These are phyloP conservation scores for Calyptomena viridis DNA, from an alignment of 2,113 vertebrate species.

Conservation along the genomic window DNA sequence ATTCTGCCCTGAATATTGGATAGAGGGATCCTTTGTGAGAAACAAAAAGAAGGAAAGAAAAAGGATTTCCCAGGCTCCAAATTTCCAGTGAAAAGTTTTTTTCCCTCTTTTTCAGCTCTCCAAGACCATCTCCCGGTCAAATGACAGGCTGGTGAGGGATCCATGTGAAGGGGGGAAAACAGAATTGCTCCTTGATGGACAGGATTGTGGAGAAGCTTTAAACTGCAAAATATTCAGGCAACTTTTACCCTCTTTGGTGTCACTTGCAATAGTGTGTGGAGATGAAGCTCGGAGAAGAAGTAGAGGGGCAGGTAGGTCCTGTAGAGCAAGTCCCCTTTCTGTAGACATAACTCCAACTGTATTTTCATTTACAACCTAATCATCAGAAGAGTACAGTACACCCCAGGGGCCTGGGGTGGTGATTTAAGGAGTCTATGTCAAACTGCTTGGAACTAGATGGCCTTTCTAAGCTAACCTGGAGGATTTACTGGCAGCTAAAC, in stretches of 20 bases:
- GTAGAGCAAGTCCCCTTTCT: slow-evolving; percentile 34
- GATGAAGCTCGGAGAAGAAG: background rate
- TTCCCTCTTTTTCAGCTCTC: background rate
- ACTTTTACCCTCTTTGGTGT: background rate
- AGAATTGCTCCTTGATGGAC: background rate
- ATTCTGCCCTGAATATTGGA: background rate
- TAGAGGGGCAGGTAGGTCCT: background rate
- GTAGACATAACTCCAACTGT: slow-evolving; percentile 12
- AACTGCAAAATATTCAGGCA: background rate
- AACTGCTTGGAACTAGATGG: slow-evolving; percentile 37
- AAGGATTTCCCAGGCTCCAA: background rate
- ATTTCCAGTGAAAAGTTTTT: background rate
- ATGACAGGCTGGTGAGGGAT: background rate
- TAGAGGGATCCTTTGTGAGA: background rate
- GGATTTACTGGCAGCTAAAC: slow-evolving; percentile 60
- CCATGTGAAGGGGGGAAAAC: rapidly evolving
- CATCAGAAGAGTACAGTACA: slow-evolving; percentile 32
- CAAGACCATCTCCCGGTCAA: background rate
- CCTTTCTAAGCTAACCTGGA: slow-evolving; percentile 43
- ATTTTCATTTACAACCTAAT: slow-evolving; percentile 69
- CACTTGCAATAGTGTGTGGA: background rate
- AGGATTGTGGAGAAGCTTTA: background rate
- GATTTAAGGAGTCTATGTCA: slow-evolving; percentile 67
- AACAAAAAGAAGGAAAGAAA: background rate
- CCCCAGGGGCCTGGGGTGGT: background rate